Percentiles rank a stretch among this genome's conserved stretches.
phyloP scores from a whole-genome alignment of 2,113 vertebrate species.

The Rhinogobius similis region DNA sequence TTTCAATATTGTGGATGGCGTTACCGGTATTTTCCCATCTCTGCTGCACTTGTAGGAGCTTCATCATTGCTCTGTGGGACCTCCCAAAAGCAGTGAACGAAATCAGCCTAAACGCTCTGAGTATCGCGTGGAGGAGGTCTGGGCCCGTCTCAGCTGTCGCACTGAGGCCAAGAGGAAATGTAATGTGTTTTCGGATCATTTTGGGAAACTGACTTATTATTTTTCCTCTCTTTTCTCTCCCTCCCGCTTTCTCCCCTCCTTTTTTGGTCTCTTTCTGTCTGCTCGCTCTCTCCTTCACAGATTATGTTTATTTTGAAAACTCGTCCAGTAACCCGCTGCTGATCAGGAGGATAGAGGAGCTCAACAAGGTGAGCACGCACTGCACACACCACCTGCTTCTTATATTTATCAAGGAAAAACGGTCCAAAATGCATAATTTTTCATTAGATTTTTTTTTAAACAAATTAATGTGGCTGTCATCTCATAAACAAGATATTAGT shows the following conservation, averaged over 20 bases:
- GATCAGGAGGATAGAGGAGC: slow-evolving; percentile 85
- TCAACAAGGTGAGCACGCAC: slow-evolving; percentile 80
- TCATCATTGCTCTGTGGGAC: slow-evolving; percentile 28
- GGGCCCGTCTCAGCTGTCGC: slow-evolving; percentile 32
- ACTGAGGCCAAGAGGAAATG: slow-evolving; percentile 29
- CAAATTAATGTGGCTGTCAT: too few relatives aligned
- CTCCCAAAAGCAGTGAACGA: slow-evolving; percentile 45
- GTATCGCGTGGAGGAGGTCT: slow-evolving; percentile 35
- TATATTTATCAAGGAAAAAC: too few relatives aligned
- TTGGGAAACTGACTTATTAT: slow-evolving; percentile 25
- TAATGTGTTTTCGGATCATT: slow-evolving; percentile 29
- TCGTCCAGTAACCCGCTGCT: slow-evolving; percentile 86
- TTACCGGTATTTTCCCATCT: not conserved
- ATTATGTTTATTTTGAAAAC: slow-evolving; percentile 87
- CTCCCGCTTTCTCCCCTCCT: not conserved
- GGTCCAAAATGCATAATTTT: too few relatives aligned
- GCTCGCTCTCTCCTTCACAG: slow-evolving; percentile 57
- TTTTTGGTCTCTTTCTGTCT: not conserved
- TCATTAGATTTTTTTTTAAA: too few relatives aligned
- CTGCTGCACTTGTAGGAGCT: not conserved
- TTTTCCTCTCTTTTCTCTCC: slow-evolving; percentile 16
- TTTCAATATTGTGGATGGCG: slow-evolving; percentile 19
- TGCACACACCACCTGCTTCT: not conserved
- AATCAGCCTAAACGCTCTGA: slow-evolving; percentile 25
- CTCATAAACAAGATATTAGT: too few relatives aligned